Evolutionary conservation across 2,888 invertebrate species (phyloP), one percentile per base, ranked within the genome.

Genomic region (Nectonema munidae): DNA sequence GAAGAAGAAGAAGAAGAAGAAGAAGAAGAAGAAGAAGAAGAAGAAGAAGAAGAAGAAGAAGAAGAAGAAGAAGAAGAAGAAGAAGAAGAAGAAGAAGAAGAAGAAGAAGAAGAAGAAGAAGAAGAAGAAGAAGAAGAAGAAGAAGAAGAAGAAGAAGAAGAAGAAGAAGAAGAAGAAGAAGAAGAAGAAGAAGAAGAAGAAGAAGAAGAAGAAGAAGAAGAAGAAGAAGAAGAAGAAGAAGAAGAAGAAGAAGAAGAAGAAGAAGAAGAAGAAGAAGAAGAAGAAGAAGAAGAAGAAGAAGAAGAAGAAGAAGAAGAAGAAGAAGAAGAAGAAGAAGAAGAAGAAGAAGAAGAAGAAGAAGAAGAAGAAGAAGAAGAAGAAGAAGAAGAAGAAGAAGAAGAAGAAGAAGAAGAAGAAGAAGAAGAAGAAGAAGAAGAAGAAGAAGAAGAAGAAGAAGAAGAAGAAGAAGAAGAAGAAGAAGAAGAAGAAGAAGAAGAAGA

Each of bases 191-290:
- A 25, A 25, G 6, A 25, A 25, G n/a, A 25, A 9, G n/a, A 9
- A 6, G 6, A 25, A 25, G 6, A 25, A 25, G 6, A n/a, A n/a
- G 6, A 25, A 25, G 25, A 25, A 25, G 25, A 25, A 25, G 25
- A 25, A 25, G 25, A 25, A 25, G 25, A 25, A 25, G 25, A 25
- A 25, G 25, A 25, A 25, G 25, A 25, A 25, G 25, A 25, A 25
- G 25, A 25, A 25, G 25, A 25, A 25, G 25, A 25, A 25, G 25
- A 25, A 25, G 25, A 25, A 25, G 25, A 25, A 25, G 25, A 25
- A 25, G 25, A 25, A 25, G 25, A 25, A 25, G 25, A 25, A 25
- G 25, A 25, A 25, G 25, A 25, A 34, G 17, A 34, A 15, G 25
- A 25, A 25, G 25, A 6, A 6, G 9, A 9, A 9, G 6, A 9